Base-by-base conservation (phyloP, 2,797 vertebrate genomes). In the Pempheris klunzingeri region DNA sequence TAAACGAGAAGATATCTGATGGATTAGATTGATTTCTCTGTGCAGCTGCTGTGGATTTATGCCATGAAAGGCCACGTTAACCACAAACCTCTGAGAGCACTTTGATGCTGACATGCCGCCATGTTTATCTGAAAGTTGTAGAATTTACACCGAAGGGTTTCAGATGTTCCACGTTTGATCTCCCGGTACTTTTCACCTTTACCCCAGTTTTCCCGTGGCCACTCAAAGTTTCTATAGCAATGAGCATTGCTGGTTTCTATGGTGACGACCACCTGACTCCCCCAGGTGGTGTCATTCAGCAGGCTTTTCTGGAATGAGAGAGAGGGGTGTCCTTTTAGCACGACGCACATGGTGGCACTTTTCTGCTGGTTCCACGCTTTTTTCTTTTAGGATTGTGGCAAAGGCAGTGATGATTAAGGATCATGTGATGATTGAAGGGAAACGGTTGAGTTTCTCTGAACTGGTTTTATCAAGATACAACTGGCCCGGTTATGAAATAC, bases 241-340 rank as follows among this genome's bases (percentile, higher is more conserved):
- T 88, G 86, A 80, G 78, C 83, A 62, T 83, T 80, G 85, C 78
- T 88, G 90, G 92, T 94, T 93, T 94, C 92, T 88, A 93, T 93
- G 85, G 92, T 14, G 87, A 93, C 81, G 83, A 92, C 87, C 93
- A 91, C 77, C 92, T 94, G 95, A 94, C 93, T 78, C 65, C 82
- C 86, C 81, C 91, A 93, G 92, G 92, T 93, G 93, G 90, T 92
- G 92, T 92, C 90, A 87, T 91, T 93, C 92, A 94, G 88, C 84
- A 62, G 88, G 78, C 78, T 83, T 87, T 95, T 96, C 93, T 95
- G 92, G 95, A 96, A 94, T 73, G 83, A 75, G 81, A 88, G 72
- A 83, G 82, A 79, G 85, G 59, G 26, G 28, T 57, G 78, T 71
- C 85, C 75, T 83, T 90, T 92, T 85, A 71, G 76, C 73, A 59